Evolutionary conservation across 2,113 vertebrate species (phyloP).

Genomic region (Bubo bubo): DNA sequence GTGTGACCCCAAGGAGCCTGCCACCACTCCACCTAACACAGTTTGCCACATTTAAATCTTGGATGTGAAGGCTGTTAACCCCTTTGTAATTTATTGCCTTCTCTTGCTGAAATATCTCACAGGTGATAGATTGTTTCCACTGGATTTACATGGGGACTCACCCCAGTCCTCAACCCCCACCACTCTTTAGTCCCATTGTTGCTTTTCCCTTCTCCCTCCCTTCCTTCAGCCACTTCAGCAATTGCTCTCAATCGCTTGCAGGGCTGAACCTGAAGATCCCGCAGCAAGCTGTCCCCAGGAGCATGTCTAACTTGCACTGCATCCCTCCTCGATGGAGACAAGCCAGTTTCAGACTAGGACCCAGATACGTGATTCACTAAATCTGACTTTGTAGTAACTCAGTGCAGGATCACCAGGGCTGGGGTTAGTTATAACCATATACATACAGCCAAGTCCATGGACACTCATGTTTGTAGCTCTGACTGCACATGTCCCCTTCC

Average conservation of each 20-base stretch:
- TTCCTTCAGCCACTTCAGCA: not conserved
- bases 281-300: not conserved
- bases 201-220: not conserved
- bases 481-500: not conserved
- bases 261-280: not conserved
- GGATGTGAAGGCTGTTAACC: not conserved
- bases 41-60: not conserved
- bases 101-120: not conserved
- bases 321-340: accelerated
- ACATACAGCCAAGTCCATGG: not conserved
- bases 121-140: not conserved
- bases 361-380: not conserved
- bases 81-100: not conserved
- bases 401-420: not conserved
- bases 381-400: not conserved
- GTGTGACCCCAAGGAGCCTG: not conserved
- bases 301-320: not conserved
- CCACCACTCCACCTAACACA: not conserved
- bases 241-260: not conserved
- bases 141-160: not conserved
- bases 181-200: not conserved
- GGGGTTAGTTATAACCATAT: not conserved
- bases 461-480: not conserved
- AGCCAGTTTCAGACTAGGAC: not conserved
- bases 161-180: not conserved